A percentile compares a stretch with the other conserved stretches of the same genome.
These are phyloP conservation scores for Lepidocolaptes lacrymiger DNA, from an alignment of 2,797 vertebrate species.

Conservation along the genomic window DNA sequence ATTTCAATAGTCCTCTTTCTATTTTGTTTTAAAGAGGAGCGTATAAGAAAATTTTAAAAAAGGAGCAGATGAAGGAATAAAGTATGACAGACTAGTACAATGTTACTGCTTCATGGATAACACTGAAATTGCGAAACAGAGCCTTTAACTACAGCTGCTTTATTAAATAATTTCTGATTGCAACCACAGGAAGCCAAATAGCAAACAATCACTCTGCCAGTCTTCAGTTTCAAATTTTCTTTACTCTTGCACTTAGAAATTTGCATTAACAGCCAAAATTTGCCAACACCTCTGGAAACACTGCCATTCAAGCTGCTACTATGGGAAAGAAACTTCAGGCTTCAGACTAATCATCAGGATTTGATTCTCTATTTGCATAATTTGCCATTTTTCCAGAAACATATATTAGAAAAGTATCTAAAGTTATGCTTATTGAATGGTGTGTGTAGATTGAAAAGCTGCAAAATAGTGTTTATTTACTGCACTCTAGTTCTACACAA, in stretches of 20 bases:
- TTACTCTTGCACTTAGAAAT: slow-evolving; percentile 39
- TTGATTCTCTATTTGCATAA: slow-evolving; percentile 33
- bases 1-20: not conserved
- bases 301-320: slow-evolving; percentile 9
- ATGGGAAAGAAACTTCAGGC: not conserved
- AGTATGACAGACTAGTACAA: not conserved
- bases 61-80: not conserved
- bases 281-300: slow-evolving; percentile 12
- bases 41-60: not conserved
- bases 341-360: not conserved
- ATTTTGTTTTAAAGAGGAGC: not conserved
- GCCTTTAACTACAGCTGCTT: not conserved
- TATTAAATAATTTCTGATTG: slow-evolving; percentile 30
- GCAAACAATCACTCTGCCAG: slow-evolving; percentile 1
- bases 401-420: not conserved
- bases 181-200: slow-evolving; percentile 10
- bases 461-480: not conserved
- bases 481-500: not conserved
- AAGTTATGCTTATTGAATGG: not conserved
- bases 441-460: not conserved
- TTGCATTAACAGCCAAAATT: slow-evolving; percentile 24
- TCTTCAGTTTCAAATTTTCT: slow-evolving; percentile 30
- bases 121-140: not conserved
- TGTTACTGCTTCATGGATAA: not conserved
- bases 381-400: slow-evolving; percentile 17